A percentile compares a stretch with the other conserved stretches of the same genome.
These are phyloP conservation scores for Perizoma flavofasciatum DNA, from an alignment of 2,888 invertebrate genomes.

Conservation along the genomic window DNA sequence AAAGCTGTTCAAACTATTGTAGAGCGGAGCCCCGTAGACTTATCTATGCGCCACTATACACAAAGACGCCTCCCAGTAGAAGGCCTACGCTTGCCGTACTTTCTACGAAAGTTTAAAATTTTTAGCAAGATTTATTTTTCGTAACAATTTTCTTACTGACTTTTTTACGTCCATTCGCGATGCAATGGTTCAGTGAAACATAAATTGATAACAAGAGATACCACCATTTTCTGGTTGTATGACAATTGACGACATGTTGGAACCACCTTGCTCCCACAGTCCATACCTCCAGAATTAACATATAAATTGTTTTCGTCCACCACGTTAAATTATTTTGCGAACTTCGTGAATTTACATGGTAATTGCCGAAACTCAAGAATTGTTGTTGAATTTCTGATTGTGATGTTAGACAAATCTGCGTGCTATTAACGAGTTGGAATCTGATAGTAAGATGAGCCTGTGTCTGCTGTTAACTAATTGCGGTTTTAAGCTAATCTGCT, in stretches of 20 bases:
- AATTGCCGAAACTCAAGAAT: constrained; percentile 83
- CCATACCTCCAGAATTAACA: constrained; percentile 79
- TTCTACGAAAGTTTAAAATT: too few species aligned
- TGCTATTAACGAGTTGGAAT: constrained; percentile 68
- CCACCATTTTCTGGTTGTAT: constrained; percentile 8
- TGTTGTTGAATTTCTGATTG: constrained; percentile 79
- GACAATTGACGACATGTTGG: constrained; percentile 34
- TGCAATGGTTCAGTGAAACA: too few species aligned
- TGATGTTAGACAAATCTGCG: constrained; percentile 71
- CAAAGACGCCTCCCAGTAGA: too few species aligned
- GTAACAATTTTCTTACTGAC: too few species aligned
- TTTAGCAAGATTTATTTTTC: too few species aligned
- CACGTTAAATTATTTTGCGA: constrained; percentile 82
- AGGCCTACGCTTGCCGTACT: too few species aligned
- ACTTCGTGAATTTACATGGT: constrained; percentile 82
- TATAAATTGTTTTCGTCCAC: constrained; percentile 82
- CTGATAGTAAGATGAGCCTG: constrained; percentile 61
- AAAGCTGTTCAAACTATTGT: too few species aligned
- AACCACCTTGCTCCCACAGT: constrained; percentile 44
- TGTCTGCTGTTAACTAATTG: constrained; percentile 40
- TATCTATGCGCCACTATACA: too few species aligned
- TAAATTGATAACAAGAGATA: too few species aligned
- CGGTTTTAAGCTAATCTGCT: constrained; percentile 35
- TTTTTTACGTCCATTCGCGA: too few species aligned
- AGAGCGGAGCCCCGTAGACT: too few species aligned